These are phyloP conservation scores for Lomographa bimaculata DNA, from an alignment of 2,888 invertebrate genomes.

Conservation along the genomic window DNA sequence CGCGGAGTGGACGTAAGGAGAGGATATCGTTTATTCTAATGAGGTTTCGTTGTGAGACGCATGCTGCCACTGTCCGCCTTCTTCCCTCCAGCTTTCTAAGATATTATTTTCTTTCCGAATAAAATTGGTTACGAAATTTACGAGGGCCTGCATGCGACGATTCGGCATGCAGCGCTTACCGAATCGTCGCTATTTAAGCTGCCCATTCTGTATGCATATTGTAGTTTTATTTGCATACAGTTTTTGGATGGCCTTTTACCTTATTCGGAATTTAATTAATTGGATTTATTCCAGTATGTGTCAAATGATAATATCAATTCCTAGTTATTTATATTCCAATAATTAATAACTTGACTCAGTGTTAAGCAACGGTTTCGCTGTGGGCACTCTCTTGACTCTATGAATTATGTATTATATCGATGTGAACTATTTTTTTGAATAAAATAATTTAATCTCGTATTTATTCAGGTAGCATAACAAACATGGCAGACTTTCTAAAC, in stretches of 20 bases:
- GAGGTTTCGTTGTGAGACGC: constrained; percentile 65
- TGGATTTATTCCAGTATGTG: constrained; percentile 5
- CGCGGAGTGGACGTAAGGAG: constrained; percentile 79
- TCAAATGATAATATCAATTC: constrained; percentile 4
- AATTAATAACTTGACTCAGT: constrained; percentile 3
- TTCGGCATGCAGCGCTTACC: constrained; percentile 4
- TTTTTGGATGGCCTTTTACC: constrained; percentile 8
- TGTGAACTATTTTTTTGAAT: constrained; percentile 19
- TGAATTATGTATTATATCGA: constrained; percentile 24
- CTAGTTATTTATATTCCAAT: constrained; percentile 2
- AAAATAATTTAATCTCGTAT: constrained; percentile 17
- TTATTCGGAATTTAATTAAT: constrained; percentile 8
- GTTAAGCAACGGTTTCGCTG: constrained; percentile 4
- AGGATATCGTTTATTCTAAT: constrained; percentile 84
- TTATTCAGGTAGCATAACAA: constrained; percentile 26
- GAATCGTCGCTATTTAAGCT: constrained; percentile 8
- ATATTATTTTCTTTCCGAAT: constrained; percentile 33
- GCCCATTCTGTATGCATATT: constrained; percentile 12
- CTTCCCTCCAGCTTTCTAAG: constrained; percentile 40
- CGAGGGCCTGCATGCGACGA: background rate
- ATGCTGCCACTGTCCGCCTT: constrained; percentile 55
- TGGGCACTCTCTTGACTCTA: constrained; percentile 10
- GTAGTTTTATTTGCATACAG: constrained; percentile 7
- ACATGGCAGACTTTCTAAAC: constrained; percentile 27
- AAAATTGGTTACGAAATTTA: constrained; percentile 28